phyloP scores from a whole-genome alignment of 2,888 invertebrate species.

The Notodonta ziczac region DNA sequence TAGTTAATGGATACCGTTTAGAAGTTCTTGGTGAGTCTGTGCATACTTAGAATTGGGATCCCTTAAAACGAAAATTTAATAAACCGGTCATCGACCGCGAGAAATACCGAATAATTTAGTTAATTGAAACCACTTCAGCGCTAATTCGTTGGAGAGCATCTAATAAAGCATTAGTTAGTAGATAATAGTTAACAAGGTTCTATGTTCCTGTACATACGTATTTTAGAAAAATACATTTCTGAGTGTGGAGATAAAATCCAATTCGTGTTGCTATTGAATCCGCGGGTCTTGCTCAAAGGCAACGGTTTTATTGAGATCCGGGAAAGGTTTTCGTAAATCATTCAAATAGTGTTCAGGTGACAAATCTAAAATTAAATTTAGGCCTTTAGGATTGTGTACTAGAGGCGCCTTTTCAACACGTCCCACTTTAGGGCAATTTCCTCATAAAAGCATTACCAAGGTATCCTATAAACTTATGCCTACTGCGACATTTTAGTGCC shows the following conservation, averaged over 20 bases:
- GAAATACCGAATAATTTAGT: neutral
- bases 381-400: neutral
- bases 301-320: conserved; percentile 23
- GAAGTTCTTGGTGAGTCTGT: too few relatives aligned
- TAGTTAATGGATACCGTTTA: too few relatives aligned
- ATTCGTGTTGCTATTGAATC: conserved; percentile 28
- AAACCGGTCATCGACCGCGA: neutral
- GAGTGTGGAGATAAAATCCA: conserved; percentile 17
- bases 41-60: too few relatives aligned
- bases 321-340: neutral
- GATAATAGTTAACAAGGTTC: conserved; percentile 7
- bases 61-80: neutral
- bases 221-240: too few relatives aligned
- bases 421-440: too few relatives aligned
- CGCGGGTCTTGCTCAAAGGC: conserved; percentile 25
- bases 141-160: neutral
- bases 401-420: neutral
- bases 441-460: too few relatives aligned
- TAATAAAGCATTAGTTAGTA: neutral
- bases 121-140: neutral
- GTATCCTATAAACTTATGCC: too few relatives aligned
- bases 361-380: conserved; percentile 9
- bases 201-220: too few relatives aligned
- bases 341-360: conserved; percentile 17
- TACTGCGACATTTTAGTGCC: too few relatives aligned